phyloP scores from a whole-genome alignment of 53 echinoderm and acorn worm genomes.

The Patiria pectinifera region DNA sequence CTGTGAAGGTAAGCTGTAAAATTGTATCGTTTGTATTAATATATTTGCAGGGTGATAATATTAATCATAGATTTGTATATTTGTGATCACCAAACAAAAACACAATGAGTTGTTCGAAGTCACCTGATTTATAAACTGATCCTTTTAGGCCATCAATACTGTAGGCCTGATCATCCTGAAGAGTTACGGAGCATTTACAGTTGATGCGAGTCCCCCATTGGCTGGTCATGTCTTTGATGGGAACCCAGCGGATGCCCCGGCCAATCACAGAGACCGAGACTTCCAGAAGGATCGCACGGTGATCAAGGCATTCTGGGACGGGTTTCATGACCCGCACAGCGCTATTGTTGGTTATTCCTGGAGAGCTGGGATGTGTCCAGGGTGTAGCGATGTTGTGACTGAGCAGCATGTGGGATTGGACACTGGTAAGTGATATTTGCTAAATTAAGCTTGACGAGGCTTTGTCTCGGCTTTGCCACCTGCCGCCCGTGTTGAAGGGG shows the following conservation, averaged over 20 bases:
- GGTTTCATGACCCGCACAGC: slow-evolving; percentile 68
- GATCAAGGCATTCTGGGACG: slow-evolving; percentile 66
- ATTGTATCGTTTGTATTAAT: too few species aligned
- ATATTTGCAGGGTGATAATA: neutral
- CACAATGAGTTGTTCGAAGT: too few species aligned
- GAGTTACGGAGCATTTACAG: slow-evolving; percentile 49
- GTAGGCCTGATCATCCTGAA: slow-evolving; percentile 11
- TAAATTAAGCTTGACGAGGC: too few species aligned
- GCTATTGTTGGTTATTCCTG: slow-evolving; percentile 49
- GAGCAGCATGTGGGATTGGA: slow-evolving; percentile 59
- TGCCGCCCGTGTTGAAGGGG: too few species aligned
- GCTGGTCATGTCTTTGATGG: slow-evolving; percentile 74
- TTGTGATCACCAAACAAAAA: too few species aligned
- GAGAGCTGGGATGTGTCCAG: slow-evolving; percentile 54
- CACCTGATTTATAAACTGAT: neutral
- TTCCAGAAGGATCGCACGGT: slow-evolving; percentile 48
- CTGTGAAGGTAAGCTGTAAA: slow-evolving; percentile 34
- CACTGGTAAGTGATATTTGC: slow-evolving; percentile 18
- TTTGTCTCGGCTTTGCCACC: too few species aligned
- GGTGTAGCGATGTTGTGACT: slow-evolving; percentile 53
- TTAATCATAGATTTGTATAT: neutral
- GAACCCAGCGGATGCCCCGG: neutral
- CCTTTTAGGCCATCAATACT: slow-evolving; percentile 17
- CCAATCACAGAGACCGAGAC: slow-evolving; percentile 62
- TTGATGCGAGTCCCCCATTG: slow-evolving; percentile 66